phyloP scores from a whole-genome alignment of 2,888 invertebrate genomes.

The Callimorpha dominula region DNA sequence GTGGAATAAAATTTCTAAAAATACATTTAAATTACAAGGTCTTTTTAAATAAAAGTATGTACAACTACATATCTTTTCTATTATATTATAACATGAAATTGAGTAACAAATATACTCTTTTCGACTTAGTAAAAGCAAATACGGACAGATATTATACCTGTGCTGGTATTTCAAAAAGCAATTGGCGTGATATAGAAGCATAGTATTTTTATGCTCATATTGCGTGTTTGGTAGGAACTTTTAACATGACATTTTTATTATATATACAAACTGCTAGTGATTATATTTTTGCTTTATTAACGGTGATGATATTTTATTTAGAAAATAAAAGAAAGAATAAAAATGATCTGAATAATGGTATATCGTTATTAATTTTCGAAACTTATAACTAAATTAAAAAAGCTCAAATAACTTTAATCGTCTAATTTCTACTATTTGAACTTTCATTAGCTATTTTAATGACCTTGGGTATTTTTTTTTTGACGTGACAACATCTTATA shows the following conservation, averaged over 20 bases:
- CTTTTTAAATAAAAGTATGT: too few species aligned
- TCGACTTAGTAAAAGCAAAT: slow-evolving; percentile 8
- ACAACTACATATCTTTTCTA: too few species aligned
- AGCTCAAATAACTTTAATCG: neutral
- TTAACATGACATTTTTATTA: slow-evolving; percentile 19
- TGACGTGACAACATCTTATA: too few species aligned
- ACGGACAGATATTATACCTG: slow-evolving; percentile 3
- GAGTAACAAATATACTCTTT: slow-evolving; percentile 4
- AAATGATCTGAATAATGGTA: neutral
- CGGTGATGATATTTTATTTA: neutral
- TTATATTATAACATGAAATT: neutral
- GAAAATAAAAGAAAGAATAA: neutral
- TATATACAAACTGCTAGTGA: slow-evolving; percentile 11
- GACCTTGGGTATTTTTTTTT: too few species aligned
- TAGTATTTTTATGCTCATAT: slow-evolving; percentile 34
- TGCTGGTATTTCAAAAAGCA: slow-evolving; percentile 3
- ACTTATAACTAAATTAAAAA: neutral
- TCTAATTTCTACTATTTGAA: too few species aligned
- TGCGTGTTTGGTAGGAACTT: slow-evolving; percentile 31
- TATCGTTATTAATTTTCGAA: neutral
- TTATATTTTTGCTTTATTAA: neutral
- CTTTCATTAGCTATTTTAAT: too few species aligned
- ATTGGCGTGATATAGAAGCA: slow-evolving; percentile 18
- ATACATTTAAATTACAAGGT: too few species aligned
- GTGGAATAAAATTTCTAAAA: too few species aligned